phyloP scores from a whole-genome alignment of 1,140 invertebrate species.

The Philaenus spumarius region DNA sequence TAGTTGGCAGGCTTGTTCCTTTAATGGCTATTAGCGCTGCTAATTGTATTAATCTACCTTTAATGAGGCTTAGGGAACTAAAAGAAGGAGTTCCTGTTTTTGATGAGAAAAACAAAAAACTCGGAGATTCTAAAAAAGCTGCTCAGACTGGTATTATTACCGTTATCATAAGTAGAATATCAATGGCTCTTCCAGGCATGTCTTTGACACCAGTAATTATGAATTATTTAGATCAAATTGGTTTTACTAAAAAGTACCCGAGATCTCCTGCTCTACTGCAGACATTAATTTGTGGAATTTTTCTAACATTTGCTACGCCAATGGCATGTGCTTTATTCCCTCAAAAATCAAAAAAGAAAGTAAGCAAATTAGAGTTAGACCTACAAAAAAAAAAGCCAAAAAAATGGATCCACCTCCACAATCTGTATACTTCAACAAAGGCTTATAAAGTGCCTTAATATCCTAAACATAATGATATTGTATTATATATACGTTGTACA shows the following conservation, averaged over 20 bases:
- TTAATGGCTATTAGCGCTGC: constrained; percentile 96
- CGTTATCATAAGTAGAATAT: constrained; percentile 76
- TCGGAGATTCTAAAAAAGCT: constrained; percentile 73
- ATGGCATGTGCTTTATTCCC: constrained; percentile 74
- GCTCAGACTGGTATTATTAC: constrained; percentile 77
- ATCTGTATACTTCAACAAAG: constrained; percentile 25
- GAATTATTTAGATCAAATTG: constrained; percentile 53
- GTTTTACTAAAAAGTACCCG: constrained; percentile 46
- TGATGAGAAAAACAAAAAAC: constrained; percentile 68
- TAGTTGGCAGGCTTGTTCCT: constrained; percentile 75
- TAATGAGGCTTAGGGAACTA: constrained; percentile 91
- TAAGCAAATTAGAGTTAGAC: constrained; percentile 44
- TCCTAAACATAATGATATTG: too few species aligned
- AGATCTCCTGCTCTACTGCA: constrained; percentile 56
- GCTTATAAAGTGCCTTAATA: constrained; percentile 22
- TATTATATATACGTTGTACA: too few species aligned
- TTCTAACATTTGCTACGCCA: constrained; percentile 75
- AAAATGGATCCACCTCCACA: constrained; percentile 15
- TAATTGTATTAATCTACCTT: constrained; percentile 97
- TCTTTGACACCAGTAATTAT: constrained; percentile 64
- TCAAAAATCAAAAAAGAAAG: constrained; percentile 51
- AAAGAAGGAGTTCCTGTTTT: constrained; percentile 68
- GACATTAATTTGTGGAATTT: constrained; percentile 60
- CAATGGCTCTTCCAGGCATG: constrained; percentile 91
- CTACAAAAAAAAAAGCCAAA: constrained; percentile 26